Evolutionary conservation across 2,113 vertebrate genomes (phyloP).

Genomic region (Ictalurus furcatus): DNA sequence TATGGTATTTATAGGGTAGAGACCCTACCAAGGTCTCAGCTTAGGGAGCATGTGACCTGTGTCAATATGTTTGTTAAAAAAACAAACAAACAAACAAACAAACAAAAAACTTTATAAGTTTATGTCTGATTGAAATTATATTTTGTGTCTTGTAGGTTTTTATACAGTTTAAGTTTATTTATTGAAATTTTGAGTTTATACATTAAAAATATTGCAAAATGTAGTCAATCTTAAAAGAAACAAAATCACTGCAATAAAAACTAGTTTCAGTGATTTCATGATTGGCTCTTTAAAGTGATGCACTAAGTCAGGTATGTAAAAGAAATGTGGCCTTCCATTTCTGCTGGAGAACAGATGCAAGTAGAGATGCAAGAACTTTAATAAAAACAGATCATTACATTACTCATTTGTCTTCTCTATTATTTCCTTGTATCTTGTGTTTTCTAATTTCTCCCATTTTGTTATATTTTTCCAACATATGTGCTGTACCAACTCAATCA

Average conservation of each 20-base stretch:
- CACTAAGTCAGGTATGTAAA: not conserved
- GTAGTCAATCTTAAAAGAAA: not conserved
- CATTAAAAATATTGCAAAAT: not conserved
- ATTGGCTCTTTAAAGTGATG: conserved; percentile 20
- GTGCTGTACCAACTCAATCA: not conserved
- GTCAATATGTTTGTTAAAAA: not conserved
- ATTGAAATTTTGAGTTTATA: not conserved
- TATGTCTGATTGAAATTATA: not conserved
- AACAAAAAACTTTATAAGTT: not conserved
- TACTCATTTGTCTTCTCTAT: not conserved
- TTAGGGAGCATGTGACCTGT: not conserved
- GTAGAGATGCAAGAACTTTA: not conserved
- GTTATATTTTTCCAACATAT: not conserved
- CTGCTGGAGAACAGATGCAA: not conserved
- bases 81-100: too few species aligned
- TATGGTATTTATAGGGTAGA: not conserved
- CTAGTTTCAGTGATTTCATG: not conserved
- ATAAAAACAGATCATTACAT: not conserved
- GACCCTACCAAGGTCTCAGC: not conserved
- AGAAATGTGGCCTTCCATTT: conserved; percentile 8
- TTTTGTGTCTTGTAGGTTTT: not conserved
- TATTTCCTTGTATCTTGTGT: not conserved
- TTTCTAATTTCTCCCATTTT: not conserved
- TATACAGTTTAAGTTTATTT: not conserved
- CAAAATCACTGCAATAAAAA: not conserved